Evolutionary conservation across 2,888 invertebrate genomes (phyloP), one percentile per base, ranked within the genome.

Genomic region (Alsophila aescularia): DNA sequence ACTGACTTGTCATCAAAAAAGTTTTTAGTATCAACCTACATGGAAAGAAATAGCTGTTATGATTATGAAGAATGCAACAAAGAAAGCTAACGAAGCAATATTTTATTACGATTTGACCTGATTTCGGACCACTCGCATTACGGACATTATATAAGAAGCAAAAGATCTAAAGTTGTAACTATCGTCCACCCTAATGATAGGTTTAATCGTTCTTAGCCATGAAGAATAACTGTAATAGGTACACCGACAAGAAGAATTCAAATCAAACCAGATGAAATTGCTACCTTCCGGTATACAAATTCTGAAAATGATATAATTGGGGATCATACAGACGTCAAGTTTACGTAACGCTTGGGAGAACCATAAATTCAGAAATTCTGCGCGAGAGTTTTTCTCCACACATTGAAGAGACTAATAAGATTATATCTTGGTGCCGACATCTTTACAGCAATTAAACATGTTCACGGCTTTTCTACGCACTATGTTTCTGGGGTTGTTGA

Each of bases 311-410:
- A 16, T 42, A 42, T 45, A 45, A 45, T 45, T 45, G 44, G 44
- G 7, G 24, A 35, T 34, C 21, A 27, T 35, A 13, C 13, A 21
- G 16, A 42, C 31, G 12, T 32, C 12, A 32, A 42, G 34, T 36
- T 45, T 27, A 12, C 24, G 27, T 27, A 45, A 36, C 44, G 50
- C 51, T 35, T 27, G 47, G 43, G 56, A 52, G 41, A 51, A 32
- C 44, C 39, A 31, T 35, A 36, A 15, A n/a, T 39, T 14, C 15
- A 16, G 24, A 7, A 5, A 29, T 21, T 21, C 6, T 21, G 3
- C 6, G 21, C n/a, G 24, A 24, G 24, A 24, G n/a, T n/a, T n/a
- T n/a, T 24, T 24, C 3, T 24, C 3, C 7, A 5, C 5, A 5
- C 7, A 24, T 24, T 24, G 7, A 24, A 24, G 14, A 16, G 16